A percentile compares a stretch with the other conserved stretches of the same genome.
Conservation (phyloP, 2,888 invertebrate species). For the Andrena bicolor region DNA sequence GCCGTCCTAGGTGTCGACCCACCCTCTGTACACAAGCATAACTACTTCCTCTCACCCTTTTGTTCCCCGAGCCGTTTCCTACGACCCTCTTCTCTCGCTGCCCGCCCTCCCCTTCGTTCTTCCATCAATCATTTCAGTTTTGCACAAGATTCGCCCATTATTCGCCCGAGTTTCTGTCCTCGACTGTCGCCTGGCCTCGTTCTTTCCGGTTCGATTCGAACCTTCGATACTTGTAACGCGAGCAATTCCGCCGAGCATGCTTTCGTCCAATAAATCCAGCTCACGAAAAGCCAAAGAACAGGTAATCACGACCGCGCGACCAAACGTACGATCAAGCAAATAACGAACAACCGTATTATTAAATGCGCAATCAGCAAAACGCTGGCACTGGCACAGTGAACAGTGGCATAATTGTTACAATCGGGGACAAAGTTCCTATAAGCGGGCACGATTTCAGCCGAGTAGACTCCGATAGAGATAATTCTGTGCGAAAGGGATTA, state of each 20-base stretch:
- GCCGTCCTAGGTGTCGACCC: conserved; percentile 62
- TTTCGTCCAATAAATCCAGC: conserved; percentile 8
- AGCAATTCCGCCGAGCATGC: conserved; percentile 27
- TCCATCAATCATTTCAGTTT: conserved; percentile 75
- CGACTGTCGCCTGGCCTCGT: conserved; percentile 23
- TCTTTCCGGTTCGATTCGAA: conserved; percentile 41
- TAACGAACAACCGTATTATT: not conserved
- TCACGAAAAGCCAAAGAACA: not conserved
- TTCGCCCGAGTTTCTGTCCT: conserved; percentile 53
- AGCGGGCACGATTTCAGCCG: conserved; percentile 6
- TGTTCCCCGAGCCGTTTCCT: conserved; percentile 65
- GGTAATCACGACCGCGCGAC: not conserved
- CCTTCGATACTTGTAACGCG: conserved; percentile 48
- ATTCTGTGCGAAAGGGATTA: conserved; percentile 30
- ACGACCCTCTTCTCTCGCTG: conserved; percentile 29
- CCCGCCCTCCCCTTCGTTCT: conserved; percentile 35
- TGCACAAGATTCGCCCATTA: conserved; percentile 72
- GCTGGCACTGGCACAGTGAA: not conserved
- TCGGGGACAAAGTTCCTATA: not conserved
- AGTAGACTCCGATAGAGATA: conserved; percentile 1
- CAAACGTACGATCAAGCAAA: not conserved
- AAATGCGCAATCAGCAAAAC: conserved; percentile 8
- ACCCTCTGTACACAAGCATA: conserved; percentile 61
- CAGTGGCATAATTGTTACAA: not conserved
- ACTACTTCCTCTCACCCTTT: conserved; percentile 71